A percentile compares a stretch with the other conserved stretches of the same genome.
Evolutionary conservation across 2,888 invertebrate genomes (phyloP).

Genomic region (Lacanobia oleracea): DNA sequence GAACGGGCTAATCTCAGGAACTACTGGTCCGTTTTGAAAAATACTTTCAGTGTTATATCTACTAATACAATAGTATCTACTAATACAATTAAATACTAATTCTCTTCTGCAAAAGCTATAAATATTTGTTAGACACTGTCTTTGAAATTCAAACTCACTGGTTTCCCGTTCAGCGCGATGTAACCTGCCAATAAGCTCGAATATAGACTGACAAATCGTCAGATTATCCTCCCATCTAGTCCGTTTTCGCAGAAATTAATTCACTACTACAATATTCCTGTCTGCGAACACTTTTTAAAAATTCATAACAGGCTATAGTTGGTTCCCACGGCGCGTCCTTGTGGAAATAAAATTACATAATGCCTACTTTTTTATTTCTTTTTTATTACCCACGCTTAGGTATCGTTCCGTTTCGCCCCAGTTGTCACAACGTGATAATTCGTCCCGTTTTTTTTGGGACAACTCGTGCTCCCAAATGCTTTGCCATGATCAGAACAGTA

Average conservation of each 20-base stretch:
- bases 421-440: slow-evolving; percentile 54
- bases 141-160: neutral
- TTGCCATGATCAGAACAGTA: slow-evolving; percentile 2
- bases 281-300: slow-evolving; percentile 23
- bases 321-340: slow-evolving; percentile 35
- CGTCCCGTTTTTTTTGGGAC: slow-evolving; percentile 20
- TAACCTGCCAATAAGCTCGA: neutral
- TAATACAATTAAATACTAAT: neutral
- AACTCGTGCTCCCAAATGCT: neutral
- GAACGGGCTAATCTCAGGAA: no score
- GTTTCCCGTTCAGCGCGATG: neutral
- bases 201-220: neutral
- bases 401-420: slow-evolving; percentile 40
- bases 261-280: slow-evolving; percentile 6
- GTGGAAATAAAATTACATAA: slow-evolving; percentile 51
- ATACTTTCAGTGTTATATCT: no score
- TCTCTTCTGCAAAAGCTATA: neutral
- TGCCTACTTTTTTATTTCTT: slow-evolving; percentile 43
- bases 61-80: no score
- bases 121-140: no score
- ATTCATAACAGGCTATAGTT: slow-evolving; percentile 44
- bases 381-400: slow-evolving; percentile 30
- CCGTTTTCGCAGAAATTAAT: slow-evolving; percentile 1
- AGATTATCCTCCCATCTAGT: neutral
- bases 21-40: no score